phyloP scores from a whole-genome alignment of 2,888 invertebrate species.

The Hirtodrosophila confusa region DNA sequence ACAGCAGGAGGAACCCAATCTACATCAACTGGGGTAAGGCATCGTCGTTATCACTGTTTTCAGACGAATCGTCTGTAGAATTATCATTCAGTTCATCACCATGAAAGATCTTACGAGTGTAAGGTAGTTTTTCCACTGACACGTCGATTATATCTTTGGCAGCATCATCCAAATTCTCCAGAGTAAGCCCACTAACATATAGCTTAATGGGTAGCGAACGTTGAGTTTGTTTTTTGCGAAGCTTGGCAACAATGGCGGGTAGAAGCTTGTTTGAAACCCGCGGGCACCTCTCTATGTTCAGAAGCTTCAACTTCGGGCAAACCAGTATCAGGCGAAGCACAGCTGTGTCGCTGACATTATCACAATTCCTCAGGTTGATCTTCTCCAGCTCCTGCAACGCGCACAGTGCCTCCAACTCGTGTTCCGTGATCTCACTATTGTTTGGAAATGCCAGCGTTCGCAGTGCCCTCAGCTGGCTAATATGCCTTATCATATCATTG shows the following conservation, averaged over 20 bases:
- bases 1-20: too few species aligned
- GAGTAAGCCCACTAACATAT: too few species aligned
- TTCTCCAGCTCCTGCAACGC: conserved; percentile 33
- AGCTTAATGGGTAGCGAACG: conserved; percentile 46
- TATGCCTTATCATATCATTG: neutral
- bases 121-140: too few species aligned
- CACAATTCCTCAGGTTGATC: conserved; percentile 18
- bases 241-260: conserved; percentile 26
- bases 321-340: conserved; percentile 35
- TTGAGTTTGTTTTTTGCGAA: conserved; percentile 5
- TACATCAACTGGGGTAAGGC: too few species aligned
- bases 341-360: conserved; percentile 4
- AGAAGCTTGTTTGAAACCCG: conserved; percentile 22
- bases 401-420: conserved; percentile 10
- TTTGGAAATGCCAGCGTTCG: conserved; percentile 19
- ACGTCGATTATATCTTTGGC: too few species aligned
- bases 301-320: conserved; percentile 36
- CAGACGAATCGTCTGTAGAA: too few species aligned
- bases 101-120: too few species aligned
- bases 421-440: conserved; percentile 7
- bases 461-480: conserved; percentile 20
- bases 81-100: too few species aligned
- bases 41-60: too few species aligned
- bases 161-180: too few species aligned
- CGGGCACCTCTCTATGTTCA: conserved; percentile 24